A percentile compares a stretch with the other conserved stretches of the same genome.
phyloP scores from a whole-genome alignment of 2,797 vertebrate genomes.

The Chelmon rostratus region DNA sequence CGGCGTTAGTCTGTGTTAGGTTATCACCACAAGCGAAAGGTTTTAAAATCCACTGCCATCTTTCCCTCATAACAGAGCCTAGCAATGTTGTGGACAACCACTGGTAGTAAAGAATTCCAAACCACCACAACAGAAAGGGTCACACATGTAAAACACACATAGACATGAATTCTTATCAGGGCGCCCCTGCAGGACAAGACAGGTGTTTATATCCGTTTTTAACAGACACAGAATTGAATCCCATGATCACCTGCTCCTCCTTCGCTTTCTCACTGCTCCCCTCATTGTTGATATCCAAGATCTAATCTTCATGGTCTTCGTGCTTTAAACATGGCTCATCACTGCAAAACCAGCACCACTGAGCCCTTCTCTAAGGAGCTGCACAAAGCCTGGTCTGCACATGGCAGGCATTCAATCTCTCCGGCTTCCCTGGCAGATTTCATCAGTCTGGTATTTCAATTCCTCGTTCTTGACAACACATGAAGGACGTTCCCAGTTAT shows the following conservation, averaged over 20 bases:
- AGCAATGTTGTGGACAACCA: not conserved
- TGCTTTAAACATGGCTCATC: slow-evolving; percentile 34
- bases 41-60: not conserved
- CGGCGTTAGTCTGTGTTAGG: too few relatives aligned
- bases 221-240: not conserved
- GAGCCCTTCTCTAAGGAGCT: not conserved
- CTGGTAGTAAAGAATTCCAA: not conserved
- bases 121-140: not conserved
- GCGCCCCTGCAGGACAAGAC: not conserved
- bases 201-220: not conserved
- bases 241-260: not conserved
- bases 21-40: too few relatives aligned
- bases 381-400: not conserved
- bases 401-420: not conserved
- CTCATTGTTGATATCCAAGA: slow-evolving; percentile 7
- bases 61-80: not conserved
- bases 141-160: not conserved
- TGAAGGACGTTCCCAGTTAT: not conserved
- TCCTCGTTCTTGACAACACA: not conserved
- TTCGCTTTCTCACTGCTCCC: not conserved
- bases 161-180: not conserved
- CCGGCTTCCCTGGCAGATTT: not conserved
- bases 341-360: not conserved
- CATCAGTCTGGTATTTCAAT: not conserved
- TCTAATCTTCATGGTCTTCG: slow-evolving; percentile 9